phyloP scores from a whole-genome alignment of 1,140 invertebrate species.

The Thaumatotibia leucotreta region DNA sequence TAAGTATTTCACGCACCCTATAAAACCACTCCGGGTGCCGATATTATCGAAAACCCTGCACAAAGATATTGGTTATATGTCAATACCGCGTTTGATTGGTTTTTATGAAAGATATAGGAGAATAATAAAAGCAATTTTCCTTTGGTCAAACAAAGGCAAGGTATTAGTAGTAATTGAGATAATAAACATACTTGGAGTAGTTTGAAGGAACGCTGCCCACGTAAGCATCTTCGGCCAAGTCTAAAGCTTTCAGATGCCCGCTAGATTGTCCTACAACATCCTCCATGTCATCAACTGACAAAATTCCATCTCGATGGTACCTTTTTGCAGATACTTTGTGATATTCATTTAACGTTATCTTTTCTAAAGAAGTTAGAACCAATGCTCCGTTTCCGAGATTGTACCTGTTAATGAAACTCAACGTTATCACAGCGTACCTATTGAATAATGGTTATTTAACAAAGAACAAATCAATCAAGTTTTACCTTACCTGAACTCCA shows the following conservation, averaged over 20 bases:
- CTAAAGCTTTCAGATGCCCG: constrained; percentile 88
- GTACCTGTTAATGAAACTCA: constrained; percentile 76
- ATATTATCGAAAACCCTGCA: constrained; percentile 90
- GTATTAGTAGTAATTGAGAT: background rate
- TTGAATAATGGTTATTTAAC: constrained; percentile 1
- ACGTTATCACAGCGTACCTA: background rate
- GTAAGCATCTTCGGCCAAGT: constrained; percentile 88
- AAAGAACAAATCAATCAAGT: constrained; percentile 15
- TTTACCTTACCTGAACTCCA: constrained; percentile 75
- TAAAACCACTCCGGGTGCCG: constrained; percentile 87
- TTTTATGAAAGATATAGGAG: constrained; percentile 17
- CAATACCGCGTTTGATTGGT: constrained; percentile 17
- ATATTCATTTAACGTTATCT: constrained; percentile 84
- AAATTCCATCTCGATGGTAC: constrained; percentile 89
- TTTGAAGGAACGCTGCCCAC: constrained; percentile 89
- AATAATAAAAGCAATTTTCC: constrained; percentile 12
- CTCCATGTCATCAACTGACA: constrained; percentile 89
- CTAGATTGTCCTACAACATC: constrained; percentile 88
- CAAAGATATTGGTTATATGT: constrained; percentile 37
- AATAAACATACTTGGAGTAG: constrained; percentile 79
- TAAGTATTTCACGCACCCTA: constrained; percentile 89
- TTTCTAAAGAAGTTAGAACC: constrained; percentile 84
- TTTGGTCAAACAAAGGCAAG: constrained; percentile 5
- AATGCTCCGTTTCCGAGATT: constrained; percentile 92
- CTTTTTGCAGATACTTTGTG: constrained; percentile 90